A percentile compares a stretch with the other conserved stretches of the same genome.
phyloP scores from a whole-genome alignment of 30 jellyfish, hydroid and myxozoan genomes.

The Cassiopea andromeda region DNA sequence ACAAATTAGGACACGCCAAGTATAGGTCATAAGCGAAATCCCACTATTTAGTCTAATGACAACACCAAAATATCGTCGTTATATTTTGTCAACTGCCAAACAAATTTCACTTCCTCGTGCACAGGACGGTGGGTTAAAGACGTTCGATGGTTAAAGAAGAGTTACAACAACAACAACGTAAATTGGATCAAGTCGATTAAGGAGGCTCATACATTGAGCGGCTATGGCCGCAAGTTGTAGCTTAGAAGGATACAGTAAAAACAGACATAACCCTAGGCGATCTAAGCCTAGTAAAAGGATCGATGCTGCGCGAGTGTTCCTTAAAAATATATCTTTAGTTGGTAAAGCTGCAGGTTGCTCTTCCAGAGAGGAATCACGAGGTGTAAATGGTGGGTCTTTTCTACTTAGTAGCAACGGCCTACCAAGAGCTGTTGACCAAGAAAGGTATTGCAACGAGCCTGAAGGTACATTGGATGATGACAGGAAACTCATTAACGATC shows the following conservation, averaged over 20 bases:
- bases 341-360: slow-evolving; percentile 11
- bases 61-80: no score
- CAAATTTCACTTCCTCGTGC: no score
- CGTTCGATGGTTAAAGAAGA: not conserved
- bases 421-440: not conserved
- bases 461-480: slow-evolving; percentile 39
- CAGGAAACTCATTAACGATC: slow-evolving; percentile 32
- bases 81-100: no score
- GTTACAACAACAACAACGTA: not conserved
- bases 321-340: slow-evolving; percentile 50
- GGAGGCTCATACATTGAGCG: slow-evolving; percentile 35
- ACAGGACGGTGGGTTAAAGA: not conserved
- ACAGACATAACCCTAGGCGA: slow-evolving; percentile 11
- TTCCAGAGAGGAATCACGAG: not conserved
- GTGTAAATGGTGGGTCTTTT: not conserved
- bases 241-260: slow-evolving; percentile 5
- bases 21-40: no score
- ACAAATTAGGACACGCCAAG: no score
- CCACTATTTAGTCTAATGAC: no score
- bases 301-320: slow-evolving; percentile 66
- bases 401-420: not conserved
- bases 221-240: slow-evolving; percentile 67
- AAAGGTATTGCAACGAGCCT: not conserved
- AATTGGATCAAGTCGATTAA: not conserved
- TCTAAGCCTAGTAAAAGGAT: slow-evolving; percentile 50